phyloP scores from a whole-genome alignment of 2,113 vertebrate genomes.

The Tyrannus savana region DNA sequence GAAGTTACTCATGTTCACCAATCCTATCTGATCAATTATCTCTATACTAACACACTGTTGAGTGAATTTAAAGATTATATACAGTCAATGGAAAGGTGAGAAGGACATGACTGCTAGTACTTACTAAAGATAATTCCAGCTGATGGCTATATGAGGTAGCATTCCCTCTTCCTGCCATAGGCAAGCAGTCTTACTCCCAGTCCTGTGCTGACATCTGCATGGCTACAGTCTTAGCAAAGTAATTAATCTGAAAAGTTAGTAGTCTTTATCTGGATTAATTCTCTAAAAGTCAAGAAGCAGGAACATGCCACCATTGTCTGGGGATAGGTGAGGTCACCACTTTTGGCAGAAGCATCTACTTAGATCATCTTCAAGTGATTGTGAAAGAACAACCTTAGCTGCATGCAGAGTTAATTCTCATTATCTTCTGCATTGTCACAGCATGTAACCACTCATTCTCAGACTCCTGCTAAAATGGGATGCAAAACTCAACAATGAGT shows the following conservation, averaged over 20 bases:
- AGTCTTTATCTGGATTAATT: not conserved
- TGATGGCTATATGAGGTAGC: not conserved
- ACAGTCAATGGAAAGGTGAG: not conserved
- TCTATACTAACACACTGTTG: not conserved
- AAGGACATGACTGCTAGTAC: not conserved
- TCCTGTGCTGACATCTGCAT: not conserved
- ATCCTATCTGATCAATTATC: not conserved
- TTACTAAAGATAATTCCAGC: not conserved
- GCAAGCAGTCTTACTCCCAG: not conserved
- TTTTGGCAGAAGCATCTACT: constrained; percentile 47
- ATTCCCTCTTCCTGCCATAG: not conserved
- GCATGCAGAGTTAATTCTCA: constrained; percentile 48
- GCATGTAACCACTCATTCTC: constrained; percentile 30
- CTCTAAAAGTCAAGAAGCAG: not conserved
- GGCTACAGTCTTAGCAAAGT: not conserved
- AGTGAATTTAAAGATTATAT: not conserved
- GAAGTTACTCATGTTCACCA: not conserved
- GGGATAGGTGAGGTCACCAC: constrained; percentile 51
- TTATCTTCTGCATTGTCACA: constrained; percentile 40
- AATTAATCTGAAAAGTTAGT: not conserved
- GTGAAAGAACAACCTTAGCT: constrained; percentile 35
- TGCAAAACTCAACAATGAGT: not conserved
- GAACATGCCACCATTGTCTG: not conserved
- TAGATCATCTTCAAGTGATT: constrained; percentile 57
- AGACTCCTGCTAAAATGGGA: constrained; percentile 29